Conservation (phyloP, 2,888 invertebrate genomes). For the Trichopoda pennipes region DNA sequence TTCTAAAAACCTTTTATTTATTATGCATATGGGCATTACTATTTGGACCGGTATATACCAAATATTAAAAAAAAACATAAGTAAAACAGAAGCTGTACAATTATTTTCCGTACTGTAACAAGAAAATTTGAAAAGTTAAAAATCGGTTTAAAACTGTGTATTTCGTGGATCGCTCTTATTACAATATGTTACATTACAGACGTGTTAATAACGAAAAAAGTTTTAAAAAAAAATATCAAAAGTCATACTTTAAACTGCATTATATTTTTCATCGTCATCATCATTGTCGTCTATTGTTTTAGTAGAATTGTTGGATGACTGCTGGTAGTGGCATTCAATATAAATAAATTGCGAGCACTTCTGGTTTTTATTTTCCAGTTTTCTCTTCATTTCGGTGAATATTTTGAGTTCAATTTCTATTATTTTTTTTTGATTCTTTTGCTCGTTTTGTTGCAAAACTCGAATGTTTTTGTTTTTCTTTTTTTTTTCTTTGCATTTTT, state of each 20-base stretch:
- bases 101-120: background rate
- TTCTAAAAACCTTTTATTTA: too few relatives aligned
- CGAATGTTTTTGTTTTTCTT: background rate
- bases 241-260: conserved; percentile 7
- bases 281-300: conserved; percentile 24
- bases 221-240: conserved; percentile 4
- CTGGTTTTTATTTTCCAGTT: conserved; percentile 1
- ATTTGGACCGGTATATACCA: too few relatives aligned
- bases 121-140: conserved; percentile 25
- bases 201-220: conserved; percentile 6
- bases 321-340: conserved; percentile 19
- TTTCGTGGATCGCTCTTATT: background rate
- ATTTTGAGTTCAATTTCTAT: conserved; percentile 27
- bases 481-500: background rate
- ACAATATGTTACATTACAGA: conserved; percentile 49
- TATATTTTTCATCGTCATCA: conserved; percentile 11
- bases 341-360: conserved; percentile 40
- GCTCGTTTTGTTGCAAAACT: background rate
- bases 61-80: too few relatives aligned
- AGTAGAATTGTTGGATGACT: background rate
- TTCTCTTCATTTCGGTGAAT: conserved; percentile 2
- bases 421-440: conserved; percentile 9
- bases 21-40: too few relatives aligned
- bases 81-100: background rate
- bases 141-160: conserved; percentile 25